Percentiles rank a stretch among this genome's conserved stretches.
These are phyloP conservation scores for Drosophila atripex DNA, from an alignment of 2,888 invertebrate species.

Conservation along the genomic window DNA sequence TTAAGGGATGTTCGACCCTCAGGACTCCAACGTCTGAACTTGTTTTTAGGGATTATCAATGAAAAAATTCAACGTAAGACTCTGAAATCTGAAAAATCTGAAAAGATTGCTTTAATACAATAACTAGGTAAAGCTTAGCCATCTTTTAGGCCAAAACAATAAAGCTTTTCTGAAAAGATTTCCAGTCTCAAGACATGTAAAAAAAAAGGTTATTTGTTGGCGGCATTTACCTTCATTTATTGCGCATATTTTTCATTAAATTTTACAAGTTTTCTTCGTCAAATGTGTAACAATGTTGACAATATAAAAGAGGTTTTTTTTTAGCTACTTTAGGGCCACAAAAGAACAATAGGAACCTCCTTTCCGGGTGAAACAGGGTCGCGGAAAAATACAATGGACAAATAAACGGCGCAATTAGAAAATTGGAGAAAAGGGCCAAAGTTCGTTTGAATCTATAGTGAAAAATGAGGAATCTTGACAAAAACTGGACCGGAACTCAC, in stretches of 20 bases:
- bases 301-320: constrained; percentile 28
- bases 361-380: constrained; percentile 34
- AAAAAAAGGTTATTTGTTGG: constrained; percentile 15
- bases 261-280: constrained; percentile 13
- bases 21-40: constrained; percentile 4
- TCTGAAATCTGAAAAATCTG: constrained; percentile 3
- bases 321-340: constrained; percentile 37
- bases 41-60: constrained; percentile 27
- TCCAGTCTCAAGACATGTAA: background rate
- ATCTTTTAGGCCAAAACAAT: constrained; percentile 26
- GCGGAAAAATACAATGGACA: constrained; percentile 25
- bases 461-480: constrained; percentile 39
- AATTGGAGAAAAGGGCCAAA: constrained; percentile 46
- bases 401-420: constrained; percentile 42
- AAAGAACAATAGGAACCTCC: constrained; percentile 19
- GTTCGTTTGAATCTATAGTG: constrained; percentile 40
- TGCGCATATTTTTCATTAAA: constrained; percentile 23
- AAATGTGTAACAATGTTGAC: constrained; percentile 36
- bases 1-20: constrained; percentile 29
- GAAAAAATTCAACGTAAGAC: background rate
- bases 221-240: constrained; percentile 13
- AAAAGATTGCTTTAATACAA: constrained; percentile 17
- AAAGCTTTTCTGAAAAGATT: constrained; percentile 6
- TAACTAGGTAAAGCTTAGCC: background rate
- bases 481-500: constrained; percentile 30